These are phyloP conservation scores for Ceratotherium simum DNA, from an alignment of 2,113 vertebrate genomes.

Conservation along the genomic window DNA sequence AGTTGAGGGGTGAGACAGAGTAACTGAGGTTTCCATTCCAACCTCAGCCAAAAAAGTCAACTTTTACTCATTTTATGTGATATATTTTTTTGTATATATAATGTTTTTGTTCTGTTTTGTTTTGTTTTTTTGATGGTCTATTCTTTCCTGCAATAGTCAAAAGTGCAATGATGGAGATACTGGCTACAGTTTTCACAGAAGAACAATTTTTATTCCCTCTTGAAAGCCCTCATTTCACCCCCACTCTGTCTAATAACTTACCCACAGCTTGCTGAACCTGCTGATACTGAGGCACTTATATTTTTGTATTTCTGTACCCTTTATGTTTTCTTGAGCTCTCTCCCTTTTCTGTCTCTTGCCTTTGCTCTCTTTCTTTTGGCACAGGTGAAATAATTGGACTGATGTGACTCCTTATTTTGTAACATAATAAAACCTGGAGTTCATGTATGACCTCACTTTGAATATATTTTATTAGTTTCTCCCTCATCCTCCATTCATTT, in stretches of 20 bases:
- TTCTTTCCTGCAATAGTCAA: background rate
- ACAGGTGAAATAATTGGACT: background rate
- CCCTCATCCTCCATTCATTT: background rate
- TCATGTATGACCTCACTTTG: background rate
- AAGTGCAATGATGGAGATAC: background rate
- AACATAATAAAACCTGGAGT: background rate
- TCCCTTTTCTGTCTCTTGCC: too few species aligned
- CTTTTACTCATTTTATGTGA: background rate
- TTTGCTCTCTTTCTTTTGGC: background rate
- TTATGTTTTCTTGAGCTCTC: background rate
- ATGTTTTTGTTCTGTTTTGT: background rate
- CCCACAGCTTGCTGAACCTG: background rate
- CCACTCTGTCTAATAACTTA: background rate
- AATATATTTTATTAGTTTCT: background rate
- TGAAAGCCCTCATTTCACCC: background rate
- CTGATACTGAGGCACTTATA: background rate
- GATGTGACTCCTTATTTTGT: background rate
- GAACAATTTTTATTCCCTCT: background rate
- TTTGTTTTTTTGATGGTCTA: background rate
- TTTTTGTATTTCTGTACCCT: background rate
- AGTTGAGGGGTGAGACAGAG: too few species aligned
- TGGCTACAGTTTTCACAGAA: background rate
- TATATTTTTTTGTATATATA: background rate
- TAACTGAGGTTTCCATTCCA: background rate
- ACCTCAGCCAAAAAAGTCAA: background rate